A percentile compares a stretch with the other conserved stretches of the same genome.
Conservation (phyloP, 1,140 invertebrate genomes). For the Cotesia typhae region DNA sequence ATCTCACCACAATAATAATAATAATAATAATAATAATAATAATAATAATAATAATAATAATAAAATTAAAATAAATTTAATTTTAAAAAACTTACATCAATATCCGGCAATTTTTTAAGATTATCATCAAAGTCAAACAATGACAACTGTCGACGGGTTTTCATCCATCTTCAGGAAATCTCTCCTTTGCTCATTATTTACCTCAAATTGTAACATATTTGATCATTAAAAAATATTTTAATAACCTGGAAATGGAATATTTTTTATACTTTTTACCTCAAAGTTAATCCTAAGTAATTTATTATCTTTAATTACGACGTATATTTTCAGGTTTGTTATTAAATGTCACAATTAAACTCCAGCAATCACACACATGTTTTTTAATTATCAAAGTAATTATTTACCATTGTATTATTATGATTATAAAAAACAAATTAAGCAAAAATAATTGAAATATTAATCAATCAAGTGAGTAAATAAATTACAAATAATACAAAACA, state of each 20-base stretch:
- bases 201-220: constrained; percentile 35
- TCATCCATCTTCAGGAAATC: constrained; percentile 63
- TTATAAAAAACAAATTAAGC: no score
- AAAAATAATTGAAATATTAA: no score
- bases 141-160: constrained; percentile 52
- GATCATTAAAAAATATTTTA: background rate
- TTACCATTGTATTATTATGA: no score
- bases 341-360: no score
- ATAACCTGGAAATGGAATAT: background rate
- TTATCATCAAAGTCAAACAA: constrained; percentile 54
- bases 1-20: no score
- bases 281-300: background rate
- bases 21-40: background rate
- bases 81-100: constrained; percentile 50
- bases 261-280: background rate
- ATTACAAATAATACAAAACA: no score
- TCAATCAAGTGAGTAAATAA: no score
- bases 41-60: constrained; percentile 1
- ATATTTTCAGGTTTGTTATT: no score
- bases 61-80: constrained; percentile 9
- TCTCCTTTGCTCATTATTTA: constrained; percentile 55
- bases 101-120: constrained; percentile 50
- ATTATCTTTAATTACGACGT: background rate
- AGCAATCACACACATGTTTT: no score
- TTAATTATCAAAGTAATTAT: no score